Evolutionary conservation across 2,888 invertebrate species (phyloP), one percentile per base, ranked within the genome.

Genomic region (Cheilosia vernalis): DNA sequence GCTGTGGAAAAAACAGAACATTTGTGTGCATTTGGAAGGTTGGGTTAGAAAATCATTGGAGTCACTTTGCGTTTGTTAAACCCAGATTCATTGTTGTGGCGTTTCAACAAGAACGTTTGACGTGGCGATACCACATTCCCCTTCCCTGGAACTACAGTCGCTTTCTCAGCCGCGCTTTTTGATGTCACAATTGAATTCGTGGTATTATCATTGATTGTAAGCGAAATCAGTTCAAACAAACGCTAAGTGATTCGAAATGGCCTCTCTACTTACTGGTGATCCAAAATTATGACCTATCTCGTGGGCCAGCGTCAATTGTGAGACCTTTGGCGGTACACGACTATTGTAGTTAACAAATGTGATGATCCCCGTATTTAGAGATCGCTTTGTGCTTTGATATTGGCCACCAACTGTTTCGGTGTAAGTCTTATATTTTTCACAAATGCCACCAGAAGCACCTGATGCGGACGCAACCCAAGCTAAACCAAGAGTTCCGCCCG

Each of bases 221-320:
- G n/a, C n/a, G 2, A 44, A 63, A 27, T 6, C 27, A 27, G 27
- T 6, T 7, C 6, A 81, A 24, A 53, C 55, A 72, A 13, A 47
- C 17, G 17, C 44, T 19, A 17, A 19, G 17, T 47, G 1, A 47
- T 9, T 7, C 5, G 7, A 17, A 9, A 47, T 2, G 17, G 24
- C 10, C 13, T 4, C 24, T 51, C 5, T 13, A 93, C 95, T 94
- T 92, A 98, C 98, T 91, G 98, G 98, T 80, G 98, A 98, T 78
- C 99, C 99, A 92, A 99, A 99, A 93, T 99, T 99, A 91, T 99
- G 99, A 3, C 99, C 99, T 88, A 97, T 97, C 93, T 99, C 99
- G 92, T 99, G 99, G 0, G 99, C 99, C 88, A 99, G 93, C 0
- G 99, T 99, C 83, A 99, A 93, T 91, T 99, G 98, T 42, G 99